These are phyloP conservation scores for Oncorhynchus mykiss DNA, from an alignment of 2,113 vertebrate genomes.

Conservation along the genomic window DNA sequence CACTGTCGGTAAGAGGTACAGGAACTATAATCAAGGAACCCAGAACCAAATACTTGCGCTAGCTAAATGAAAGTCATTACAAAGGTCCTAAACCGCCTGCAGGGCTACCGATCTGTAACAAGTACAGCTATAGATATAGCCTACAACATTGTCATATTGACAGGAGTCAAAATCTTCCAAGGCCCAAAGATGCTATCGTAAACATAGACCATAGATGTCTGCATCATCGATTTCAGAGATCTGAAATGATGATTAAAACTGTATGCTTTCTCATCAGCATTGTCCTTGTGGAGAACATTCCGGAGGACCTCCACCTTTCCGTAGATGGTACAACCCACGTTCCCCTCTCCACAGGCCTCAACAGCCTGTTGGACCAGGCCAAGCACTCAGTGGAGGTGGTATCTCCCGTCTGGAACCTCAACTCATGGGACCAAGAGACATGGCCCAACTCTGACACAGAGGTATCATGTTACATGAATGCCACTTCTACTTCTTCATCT, in stretches of 20 bases:
- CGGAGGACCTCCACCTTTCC: slow-evolving; percentile 86
- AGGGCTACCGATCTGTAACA: no score
- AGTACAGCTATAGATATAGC: no score
- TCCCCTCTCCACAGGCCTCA: slow-evolving; percentile 83
- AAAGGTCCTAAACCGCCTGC: no score
- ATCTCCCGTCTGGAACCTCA: slow-evolving; percentile 86
- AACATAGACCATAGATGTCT: no score
- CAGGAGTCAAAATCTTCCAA: no score
- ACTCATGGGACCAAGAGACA: slow-evolving; percentile 77
- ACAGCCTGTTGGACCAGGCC: slow-evolving; percentile 85
- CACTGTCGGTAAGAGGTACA: slow-evolving; percentile 87
- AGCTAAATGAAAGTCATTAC: no score
- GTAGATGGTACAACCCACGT: slow-evolving; percentile 80
- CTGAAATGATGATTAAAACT: not conserved
- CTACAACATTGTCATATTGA: no score
- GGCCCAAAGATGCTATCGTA: no score
- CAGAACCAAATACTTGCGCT: no score
- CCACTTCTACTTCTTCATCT: no score
- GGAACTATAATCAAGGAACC: not conserved
- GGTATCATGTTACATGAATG: slow-evolving; percentile 65
- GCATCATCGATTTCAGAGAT: no score
- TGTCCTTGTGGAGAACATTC: slow-evolving; percentile 94
- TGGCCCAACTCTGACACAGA: slow-evolving; percentile 82
- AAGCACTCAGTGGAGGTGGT: slow-evolving; percentile 89
- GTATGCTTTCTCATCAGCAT: slow-evolving; percentile 76